Evolutionary conservation across 2,797 vertebrate species (phyloP).

Genomic region (Caiman crocodilus): DNA sequence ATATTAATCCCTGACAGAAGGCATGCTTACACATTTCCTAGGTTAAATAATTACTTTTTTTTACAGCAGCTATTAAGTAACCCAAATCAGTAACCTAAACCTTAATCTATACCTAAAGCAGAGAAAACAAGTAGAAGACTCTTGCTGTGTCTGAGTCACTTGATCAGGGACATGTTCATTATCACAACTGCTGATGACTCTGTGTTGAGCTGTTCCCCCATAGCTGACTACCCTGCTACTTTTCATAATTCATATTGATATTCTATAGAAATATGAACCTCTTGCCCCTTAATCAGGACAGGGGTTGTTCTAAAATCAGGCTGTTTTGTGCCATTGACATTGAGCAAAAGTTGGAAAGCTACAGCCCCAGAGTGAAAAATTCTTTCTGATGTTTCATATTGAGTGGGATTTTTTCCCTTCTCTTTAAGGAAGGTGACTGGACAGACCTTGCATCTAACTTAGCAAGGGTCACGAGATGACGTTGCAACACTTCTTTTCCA

Average conservation of each 20-base stretch:
- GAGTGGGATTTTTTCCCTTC: neutral
- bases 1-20: neutral
- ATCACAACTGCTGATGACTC: neutral
- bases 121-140: neutral
- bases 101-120: neutral
- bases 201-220: accelerated
- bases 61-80: neutral
- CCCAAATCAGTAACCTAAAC: neutral
- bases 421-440: neutral
- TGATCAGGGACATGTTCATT: accelerated
- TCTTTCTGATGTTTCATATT: neutral
- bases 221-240: neutral
- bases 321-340: accelerated
- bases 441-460: conserved; percentile 14
- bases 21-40: neutral
- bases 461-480: conserved; percentile 11
- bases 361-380: neutral
- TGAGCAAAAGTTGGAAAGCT: neutral
- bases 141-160: accelerated
- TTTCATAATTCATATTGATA: neutral
- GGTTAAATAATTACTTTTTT: neutral
- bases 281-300: neutral
- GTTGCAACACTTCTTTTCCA: conserved; percentile 62
- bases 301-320: neutral
- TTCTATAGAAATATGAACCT: neutral